Evolutionary conservation across 2,797 vertebrate species (phyloP).

Genomic region (Eulemur rubriventer): DNA sequence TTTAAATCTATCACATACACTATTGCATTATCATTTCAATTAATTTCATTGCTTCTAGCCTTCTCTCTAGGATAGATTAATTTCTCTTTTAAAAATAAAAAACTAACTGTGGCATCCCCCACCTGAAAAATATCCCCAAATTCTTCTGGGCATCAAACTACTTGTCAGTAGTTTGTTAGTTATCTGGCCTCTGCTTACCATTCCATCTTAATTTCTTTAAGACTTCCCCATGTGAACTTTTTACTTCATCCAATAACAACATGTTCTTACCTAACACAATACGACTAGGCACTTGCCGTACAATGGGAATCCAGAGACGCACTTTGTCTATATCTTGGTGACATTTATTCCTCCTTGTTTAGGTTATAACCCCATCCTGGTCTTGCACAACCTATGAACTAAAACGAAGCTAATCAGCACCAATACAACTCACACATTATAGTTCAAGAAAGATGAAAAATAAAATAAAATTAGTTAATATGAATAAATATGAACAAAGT

Average conservation of each 20-base stretch:
- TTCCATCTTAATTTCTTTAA: background rate
- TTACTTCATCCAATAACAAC: background rate
- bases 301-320: background rate
- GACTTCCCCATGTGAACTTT: background rate
- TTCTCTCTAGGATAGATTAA: background rate
- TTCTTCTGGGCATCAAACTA: background rate
- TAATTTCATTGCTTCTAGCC: background rate
- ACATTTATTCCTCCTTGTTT: background rate
- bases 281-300: background rate
- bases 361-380: background rate
- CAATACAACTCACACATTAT: background rate
- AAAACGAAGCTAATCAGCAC: background rate
- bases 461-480: background rate
- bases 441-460: background rate
- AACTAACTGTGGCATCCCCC: background rate
- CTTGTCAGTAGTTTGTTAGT: background rate
- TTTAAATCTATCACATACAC: background rate
- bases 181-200: background rate
- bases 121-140: background rate
- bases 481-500: background rate
- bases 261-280: background rate
- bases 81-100: background rate
- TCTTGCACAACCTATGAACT: background rate
- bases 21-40: background rate
- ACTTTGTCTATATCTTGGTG: background rate